Base-by-base conservation (phyloP, 2,113 vertebrate species). In the Stegostoma tigrinum region DNA sequence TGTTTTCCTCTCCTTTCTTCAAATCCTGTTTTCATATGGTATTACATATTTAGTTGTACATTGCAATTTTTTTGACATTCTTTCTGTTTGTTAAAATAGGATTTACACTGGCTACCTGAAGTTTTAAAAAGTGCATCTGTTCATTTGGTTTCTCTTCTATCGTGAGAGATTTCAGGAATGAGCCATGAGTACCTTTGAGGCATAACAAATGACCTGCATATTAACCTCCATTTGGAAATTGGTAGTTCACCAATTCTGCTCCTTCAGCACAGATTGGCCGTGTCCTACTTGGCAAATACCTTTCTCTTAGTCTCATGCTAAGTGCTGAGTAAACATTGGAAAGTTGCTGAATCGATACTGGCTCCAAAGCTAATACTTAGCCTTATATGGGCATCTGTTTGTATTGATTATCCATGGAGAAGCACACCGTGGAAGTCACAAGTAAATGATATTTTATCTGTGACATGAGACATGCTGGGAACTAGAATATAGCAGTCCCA, bases 341-440 rank as follows among this genome's bases (percentile, higher is more conserved):
- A 42, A 95, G 24, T 8, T 72, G 66, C 91, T 94, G 24, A 45
- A 70, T 95, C 8, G 48, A 24, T 95, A 42, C 23, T 48, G 42
- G 87, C 30, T 52, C 27, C 61, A 52, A 45, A 27, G 67, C 42
- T 23, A 27, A 34, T 75, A 95, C 75, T 75, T 72, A 52, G 21
- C 42, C 34, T 95, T 72, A 75, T 95, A 52, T 72, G 68, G 67
- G 68, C 68, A 75, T 95, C 94, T 95, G 42, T 72, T 72, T 68
- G 27, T 6, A 64, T 94, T 70, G 67, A 70, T 94, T 52, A 34
- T 52, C 24, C 68, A 30, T 34, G 94, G 27, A 27, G 67, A 15
- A 48, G 66, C 19, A 75, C 68, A 75, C 24, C 30, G 52, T 1
- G 30, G 94, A 75, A 27, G 67, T 72, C 42, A 52, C 5, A 14